These are phyloP conservation scores for Melanocharis versteri DNA, from an alignment of 2,113 vertebrate species.

Conservation along the genomic window DNA sequence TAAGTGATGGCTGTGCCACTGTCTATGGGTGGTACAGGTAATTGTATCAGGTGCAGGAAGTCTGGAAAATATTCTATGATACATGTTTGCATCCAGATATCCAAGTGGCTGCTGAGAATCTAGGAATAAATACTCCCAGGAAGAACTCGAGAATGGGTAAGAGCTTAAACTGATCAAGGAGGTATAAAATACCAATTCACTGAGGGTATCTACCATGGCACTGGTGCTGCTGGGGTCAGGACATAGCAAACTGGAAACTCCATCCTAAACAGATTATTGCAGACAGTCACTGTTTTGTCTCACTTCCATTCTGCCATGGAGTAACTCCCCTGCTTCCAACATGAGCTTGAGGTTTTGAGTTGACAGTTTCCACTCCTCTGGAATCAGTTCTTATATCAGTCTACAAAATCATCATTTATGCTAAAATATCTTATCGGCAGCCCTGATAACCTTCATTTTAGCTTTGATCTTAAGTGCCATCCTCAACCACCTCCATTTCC, in stretches of 20 bases:
- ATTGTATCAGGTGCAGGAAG: not conserved
- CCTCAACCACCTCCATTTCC: not conserved
- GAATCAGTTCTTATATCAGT: not conserved
- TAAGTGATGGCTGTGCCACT: not conserved
- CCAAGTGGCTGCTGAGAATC: not conserved
- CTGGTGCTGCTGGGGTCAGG: not conserved
- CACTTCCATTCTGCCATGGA: not conserved
- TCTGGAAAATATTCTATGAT: not conserved
- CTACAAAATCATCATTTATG: not conserved
- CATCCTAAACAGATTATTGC: not conserved
- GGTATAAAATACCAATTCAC: not conserved
- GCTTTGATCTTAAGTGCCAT: not conserved
- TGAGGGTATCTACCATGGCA: not conserved
- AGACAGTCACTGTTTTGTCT: not conserved
- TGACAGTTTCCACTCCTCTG: not conserved
- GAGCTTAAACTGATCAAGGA: not conserved
- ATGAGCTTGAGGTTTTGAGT: not conserved
- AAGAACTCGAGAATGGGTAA: not conserved
- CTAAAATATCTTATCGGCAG: not conserved
- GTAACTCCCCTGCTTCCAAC: not conserved
- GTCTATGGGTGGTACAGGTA: not conserved
- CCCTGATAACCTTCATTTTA: not conserved
- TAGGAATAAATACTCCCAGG: not conserved
- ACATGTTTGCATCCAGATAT: not conserved
- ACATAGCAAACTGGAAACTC: rapidly evolving